Base-by-base conservation (phyloP, 37 sponge, comb jelly and placozoan genomes). In the Tethya wilhelma region DNA sequence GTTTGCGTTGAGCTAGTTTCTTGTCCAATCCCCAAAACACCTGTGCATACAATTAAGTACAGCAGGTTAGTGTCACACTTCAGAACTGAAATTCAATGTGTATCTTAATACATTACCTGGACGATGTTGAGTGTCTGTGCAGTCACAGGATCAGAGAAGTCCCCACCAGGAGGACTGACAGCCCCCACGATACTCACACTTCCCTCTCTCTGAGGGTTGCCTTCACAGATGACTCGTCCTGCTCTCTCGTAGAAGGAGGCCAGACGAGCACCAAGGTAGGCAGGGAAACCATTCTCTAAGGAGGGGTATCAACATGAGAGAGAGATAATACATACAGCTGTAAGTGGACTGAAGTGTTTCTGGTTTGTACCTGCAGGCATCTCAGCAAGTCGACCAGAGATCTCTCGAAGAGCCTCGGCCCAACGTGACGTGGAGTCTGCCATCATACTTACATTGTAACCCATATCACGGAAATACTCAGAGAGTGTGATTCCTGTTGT, bases 191-290 rank as follows among this genome's bases (percentile, higher is more conserved):
- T 95, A 53, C 91, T 98, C 28, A 98, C 99, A 96, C 96, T 96
- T 17, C 99, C 99, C 73, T 96, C 94, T 42, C 99, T 68, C 20
- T 33, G 40, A 28, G 99, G 99, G 73, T 96, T 98, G 20, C 99
- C 99, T 8, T 85, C 73, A 68, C 99, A 98, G 14, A 74, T 43
- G 38, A 91, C 91, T n/a, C 91, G 81, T 39, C 99, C 99, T 30
- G 99, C 99, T 43, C 99, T 81, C 84, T 98, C 99, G 58, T 98
- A 98, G 96, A 98, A 98, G 56, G 99, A 98, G 36, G 99, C 99
- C 57, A 98, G 78, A 20, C 99, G 86, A 49, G 99, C 94, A 33
- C 99, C 99, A 38, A 98, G 96, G 81, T 98, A 96, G 74, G 99
- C 99, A 66, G 99, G 99, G 72, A 97, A 98, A 28, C 99, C 99